Evolutionary conservation across 2,888 invertebrate genomes (phyloP), one percentile per base, ranked within the genome.

Genomic region (Plagodis pulveraria): DNA sequence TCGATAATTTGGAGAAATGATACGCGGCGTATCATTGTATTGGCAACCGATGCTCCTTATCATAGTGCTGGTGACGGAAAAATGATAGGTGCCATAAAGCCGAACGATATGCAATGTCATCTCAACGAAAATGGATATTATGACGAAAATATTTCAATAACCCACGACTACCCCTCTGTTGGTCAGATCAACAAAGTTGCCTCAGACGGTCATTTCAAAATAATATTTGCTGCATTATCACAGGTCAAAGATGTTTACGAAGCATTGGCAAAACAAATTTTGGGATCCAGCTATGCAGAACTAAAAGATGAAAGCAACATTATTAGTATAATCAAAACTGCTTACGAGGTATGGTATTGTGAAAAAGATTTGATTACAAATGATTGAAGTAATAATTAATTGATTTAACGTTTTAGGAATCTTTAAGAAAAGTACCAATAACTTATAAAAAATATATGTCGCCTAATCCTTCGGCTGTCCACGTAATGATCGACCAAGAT

Each of bases 31-130:
- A 94, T 98, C 69, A 87, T 98, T 55, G 94, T 98, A 0, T 94
- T 96, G 71, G 96, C 96, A 6, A 97, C 97, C 0, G 97, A 98
- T 81, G 96, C 95, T 6, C 93, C 94, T 7, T 98, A 96, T 76
- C 98, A 98, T 78, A 91, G 93, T 74, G 97, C 97, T 48, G 97
- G 97, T 2, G 97, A 97, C 77, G 97, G 97, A 50, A 96, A 96
- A 91, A 89, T 95, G 59, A 94, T 94, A 1, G 96, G 96, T 0
- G 94, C 95, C 10, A 86, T 94, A 12, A 94, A 94, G 72, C 95
- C 95, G 0, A 95, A 96, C 72, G 96, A 96, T 74, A 95, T 95
- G 69, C 69, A 89, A 57, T 96, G 96, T 66, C 95, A 96, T 74
- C 81, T 96, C 76, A 80, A 94, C 66, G 53, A 82, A 36, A 73